phyloP scores from a whole-genome alignment of 2,797 vertebrate genomes.

The Pipistrellus kuhlii region DNA sequence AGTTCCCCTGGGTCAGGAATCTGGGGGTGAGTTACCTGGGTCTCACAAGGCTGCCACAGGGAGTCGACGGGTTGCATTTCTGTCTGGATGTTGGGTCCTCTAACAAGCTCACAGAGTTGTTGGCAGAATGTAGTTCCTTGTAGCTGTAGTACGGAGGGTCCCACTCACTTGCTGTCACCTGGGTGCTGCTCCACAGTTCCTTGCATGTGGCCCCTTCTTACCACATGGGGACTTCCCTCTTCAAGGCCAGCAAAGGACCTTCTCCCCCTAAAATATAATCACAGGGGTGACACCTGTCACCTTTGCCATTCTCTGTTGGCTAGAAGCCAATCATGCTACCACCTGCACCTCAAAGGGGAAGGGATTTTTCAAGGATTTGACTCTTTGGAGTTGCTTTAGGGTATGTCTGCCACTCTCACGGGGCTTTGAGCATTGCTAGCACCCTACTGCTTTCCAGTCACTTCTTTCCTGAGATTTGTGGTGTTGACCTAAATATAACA shows the following conservation, averaged over 20 bases:
- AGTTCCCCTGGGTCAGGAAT: neutral
- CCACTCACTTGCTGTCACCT: neutral
- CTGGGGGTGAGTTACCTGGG: neutral
- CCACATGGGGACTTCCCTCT: neutral
- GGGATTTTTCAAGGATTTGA: neutral
- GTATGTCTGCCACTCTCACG: neutral
- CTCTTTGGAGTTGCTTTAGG: neutral
- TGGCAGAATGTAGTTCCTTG: neutral
- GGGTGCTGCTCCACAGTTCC: neutral
- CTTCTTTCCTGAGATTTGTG: neutral
- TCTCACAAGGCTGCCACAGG: neutral
- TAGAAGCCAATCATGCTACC: neutral
- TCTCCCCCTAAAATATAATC: neutral
- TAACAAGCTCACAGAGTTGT: neutral
- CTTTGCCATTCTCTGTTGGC: neutral
- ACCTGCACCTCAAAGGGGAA: too few relatives aligned
- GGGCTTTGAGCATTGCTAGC: neutral
- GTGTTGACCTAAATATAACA: neutral
- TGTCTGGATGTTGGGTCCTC: neutral
- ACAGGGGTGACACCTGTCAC: neutral
- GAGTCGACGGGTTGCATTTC: too few relatives aligned
- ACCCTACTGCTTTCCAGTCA: neutral
- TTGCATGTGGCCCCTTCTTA: neutral
- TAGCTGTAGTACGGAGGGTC: neutral
- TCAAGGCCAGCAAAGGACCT: neutral